These are phyloP conservation scores for Napeogenes inachia DNA, from an alignment of 2,888 invertebrate species.

Conservation along the genomic window DNA sequence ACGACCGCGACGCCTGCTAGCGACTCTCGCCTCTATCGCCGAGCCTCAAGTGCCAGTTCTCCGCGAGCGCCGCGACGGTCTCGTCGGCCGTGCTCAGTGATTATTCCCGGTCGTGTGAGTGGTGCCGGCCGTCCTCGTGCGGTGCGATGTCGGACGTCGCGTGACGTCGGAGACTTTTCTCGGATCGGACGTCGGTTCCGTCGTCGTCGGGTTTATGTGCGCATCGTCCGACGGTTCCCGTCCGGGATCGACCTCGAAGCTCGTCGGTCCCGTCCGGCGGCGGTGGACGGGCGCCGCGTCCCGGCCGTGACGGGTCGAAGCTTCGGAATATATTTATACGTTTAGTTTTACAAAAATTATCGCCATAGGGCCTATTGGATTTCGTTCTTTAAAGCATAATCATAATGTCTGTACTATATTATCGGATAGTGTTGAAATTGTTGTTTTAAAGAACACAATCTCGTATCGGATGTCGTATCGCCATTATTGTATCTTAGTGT, in stretches of 20 bases:
- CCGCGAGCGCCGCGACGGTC: slow-evolving; percentile 3
- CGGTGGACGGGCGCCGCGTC: too few relatives aligned
- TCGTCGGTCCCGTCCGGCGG: too few relatives aligned
- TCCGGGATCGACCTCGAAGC: too few relatives aligned
- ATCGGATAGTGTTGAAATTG: neutral
- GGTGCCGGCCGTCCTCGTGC: too few relatives aligned
- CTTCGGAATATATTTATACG: neutral
- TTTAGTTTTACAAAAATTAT: neutral
- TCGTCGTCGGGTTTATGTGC: too few relatives aligned
- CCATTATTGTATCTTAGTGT: slow-evolving; percentile 12
- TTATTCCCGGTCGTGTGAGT: too few relatives aligned
- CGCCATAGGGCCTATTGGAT: slow-evolving; percentile 3
- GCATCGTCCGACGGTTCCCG: too few relatives aligned
- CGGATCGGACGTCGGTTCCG: too few relatives aligned
- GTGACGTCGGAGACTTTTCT: too few relatives aligned
- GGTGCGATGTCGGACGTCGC: too few relatives aligned
- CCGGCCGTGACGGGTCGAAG: neutral
- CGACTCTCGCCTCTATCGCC: slow-evolving; percentile 36
- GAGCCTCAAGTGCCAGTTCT: slow-evolving; percentile 12
- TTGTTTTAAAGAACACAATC: neutral
- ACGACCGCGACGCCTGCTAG: slow-evolving; percentile 90
- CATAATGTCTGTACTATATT: neutral
- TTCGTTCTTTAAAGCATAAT: neutral
- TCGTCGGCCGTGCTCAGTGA: too few relatives aligned
- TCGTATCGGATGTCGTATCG: neutral